phyloP scores from a whole-genome alignment of 2,797 vertebrate species.

The Sebastes cheni region DNA sequence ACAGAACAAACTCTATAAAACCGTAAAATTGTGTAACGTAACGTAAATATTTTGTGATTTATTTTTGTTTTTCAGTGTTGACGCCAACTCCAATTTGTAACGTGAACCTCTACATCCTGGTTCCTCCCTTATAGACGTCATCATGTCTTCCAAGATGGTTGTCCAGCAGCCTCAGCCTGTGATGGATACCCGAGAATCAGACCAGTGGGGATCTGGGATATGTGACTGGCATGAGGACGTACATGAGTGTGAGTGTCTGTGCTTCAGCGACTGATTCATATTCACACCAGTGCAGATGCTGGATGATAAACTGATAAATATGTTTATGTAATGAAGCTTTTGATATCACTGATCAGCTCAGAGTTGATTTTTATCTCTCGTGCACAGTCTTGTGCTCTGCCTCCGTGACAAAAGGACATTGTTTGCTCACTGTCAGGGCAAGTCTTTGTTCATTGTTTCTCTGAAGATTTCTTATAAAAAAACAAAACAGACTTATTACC shows the following conservation, averaged over 20 bases:
- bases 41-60: neutral
- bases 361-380: too few relatives aligned
- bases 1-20: neutral
- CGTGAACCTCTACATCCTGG: neutral
- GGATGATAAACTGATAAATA: neutral
- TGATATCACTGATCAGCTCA: too few relatives aligned
- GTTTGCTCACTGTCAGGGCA: neutral
- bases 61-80: too few relatives aligned
- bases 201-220: slow-evolving; percentile 59
- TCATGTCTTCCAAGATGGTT: slow-evolving; percentile 55
- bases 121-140: neutral
- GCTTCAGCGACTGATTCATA: neutral
- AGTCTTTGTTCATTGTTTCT: neutral
- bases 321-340: neutral
- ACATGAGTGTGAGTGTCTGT: slow-evolving; percentile 40
- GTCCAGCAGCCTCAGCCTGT: slow-evolving; percentile 52
- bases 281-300: neutral
- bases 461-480: neutral
- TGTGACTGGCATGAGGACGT: slow-evolving; percentile 64
- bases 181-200: slow-evolving; percentile 16
- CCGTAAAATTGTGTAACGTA: neutral
- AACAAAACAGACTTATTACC: neutral
- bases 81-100: neutral
- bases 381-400: neutral
- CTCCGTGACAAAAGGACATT: neutral